Conservation (phyloP, 1,140 invertebrate genomes). For the Nixonia krombeini region DNA sequence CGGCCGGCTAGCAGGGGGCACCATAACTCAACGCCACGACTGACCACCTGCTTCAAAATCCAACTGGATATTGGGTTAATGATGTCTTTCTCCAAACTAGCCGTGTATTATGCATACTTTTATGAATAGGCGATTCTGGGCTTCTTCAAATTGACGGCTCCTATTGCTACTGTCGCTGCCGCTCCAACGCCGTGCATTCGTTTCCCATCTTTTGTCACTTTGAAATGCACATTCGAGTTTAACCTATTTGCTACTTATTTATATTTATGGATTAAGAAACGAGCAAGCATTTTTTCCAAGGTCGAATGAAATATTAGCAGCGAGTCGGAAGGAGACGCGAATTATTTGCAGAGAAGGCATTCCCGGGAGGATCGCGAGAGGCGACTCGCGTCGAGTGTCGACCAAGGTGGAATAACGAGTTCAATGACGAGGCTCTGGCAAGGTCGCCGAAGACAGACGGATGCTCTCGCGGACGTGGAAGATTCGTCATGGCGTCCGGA, state of each 20-base stretch:
- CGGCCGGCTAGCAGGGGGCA: slow-evolving; percentile 21
- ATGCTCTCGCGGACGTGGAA: slow-evolving; percentile 25
- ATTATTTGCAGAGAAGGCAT: slow-evolving; percentile 35
- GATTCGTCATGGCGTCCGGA: slow-evolving; percentile 40
- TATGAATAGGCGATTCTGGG: background rate
- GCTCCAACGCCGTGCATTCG: too few relatives aligned
- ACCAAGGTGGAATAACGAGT: slow-evolving; percentile 32
- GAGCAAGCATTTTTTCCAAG: too few relatives aligned
- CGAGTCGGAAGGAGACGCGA: slow-evolving; percentile 28
- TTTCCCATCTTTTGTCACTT: too few relatives aligned
- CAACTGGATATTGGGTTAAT: slow-evolving; percentile 11
- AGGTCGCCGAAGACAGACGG: slow-evolving; percentile 26
- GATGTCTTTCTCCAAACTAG: background rate
- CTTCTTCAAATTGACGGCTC: too few relatives aligned
- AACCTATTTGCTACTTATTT: too few relatives aligned
- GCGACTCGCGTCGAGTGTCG: slow-evolving; percentile 10
- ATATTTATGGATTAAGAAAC: too few relatives aligned
- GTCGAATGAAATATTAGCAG: slow-evolving; percentile 40
- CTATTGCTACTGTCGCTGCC: too few relatives aligned
- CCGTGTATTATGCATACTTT: background rate
- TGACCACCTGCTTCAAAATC: slow-evolving; percentile 15
- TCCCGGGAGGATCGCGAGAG: slow-evolving; percentile 10
- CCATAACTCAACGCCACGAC: slow-evolving; percentile 31
- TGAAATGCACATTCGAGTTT: too few relatives aligned
- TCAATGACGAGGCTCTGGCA: slow-evolving; percentile 38